phyloP scores from a whole-genome alignment of 2,113 vertebrate genomes.

The Cricetomys ansorgei region DNA sequence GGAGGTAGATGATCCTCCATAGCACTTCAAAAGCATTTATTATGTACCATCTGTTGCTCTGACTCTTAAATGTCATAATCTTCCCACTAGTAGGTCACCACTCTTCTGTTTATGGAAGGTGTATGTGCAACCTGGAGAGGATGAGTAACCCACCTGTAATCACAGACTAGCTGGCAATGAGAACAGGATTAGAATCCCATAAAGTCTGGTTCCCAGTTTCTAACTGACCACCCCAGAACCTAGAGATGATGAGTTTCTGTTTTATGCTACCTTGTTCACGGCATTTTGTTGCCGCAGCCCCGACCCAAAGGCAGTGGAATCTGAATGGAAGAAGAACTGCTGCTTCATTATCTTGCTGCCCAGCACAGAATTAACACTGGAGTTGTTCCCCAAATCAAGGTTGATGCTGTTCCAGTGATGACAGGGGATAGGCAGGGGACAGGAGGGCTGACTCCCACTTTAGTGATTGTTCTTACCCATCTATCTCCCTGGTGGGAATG shows the following conservation, averaged over 20 bases:
- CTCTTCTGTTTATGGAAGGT: background rate
- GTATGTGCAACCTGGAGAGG: too few species aligned
- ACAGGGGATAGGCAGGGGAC: background rate
- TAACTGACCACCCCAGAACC: background rate
- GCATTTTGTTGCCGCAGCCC: background rate
- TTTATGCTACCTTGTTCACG: background rate
- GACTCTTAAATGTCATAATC: background rate
- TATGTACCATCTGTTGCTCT: background rate
- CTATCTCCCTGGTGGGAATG: background rate
- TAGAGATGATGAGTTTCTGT: background rate
- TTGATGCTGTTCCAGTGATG: background rate
- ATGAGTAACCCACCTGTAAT: background rate
- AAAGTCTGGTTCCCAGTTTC: background rate
- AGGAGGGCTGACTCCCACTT: background rate
- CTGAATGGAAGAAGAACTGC: background rate
- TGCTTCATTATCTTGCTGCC: background rate
- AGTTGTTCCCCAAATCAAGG: background rate
- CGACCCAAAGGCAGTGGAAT: background rate
- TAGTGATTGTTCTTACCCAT: too few species aligned
- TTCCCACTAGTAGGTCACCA: background rate
- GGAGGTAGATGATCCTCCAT: background rate
- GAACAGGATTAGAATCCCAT: background rate
- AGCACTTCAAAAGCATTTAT: background rate
- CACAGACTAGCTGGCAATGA: background rate
- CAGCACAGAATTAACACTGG: background rate